Base-by-base conservation (phyloP, 2,113 vertebrate genomes). In the Zapornia atra region DNA sequence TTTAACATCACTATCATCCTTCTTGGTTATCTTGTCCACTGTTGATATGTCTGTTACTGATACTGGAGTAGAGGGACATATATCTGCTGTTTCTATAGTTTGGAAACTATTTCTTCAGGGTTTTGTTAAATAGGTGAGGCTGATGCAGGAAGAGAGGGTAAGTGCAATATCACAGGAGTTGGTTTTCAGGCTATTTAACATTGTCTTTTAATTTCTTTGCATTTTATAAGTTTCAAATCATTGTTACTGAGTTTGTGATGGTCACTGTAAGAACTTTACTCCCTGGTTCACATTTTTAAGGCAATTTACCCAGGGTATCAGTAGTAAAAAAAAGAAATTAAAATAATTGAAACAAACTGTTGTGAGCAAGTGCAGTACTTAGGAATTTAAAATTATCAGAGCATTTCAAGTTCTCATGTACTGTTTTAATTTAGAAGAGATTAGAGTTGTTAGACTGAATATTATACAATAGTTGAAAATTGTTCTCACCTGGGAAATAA, bases 361-460 rank as follows among this genome's bases (percentile, higher is more conserved):
- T 80, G 46, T 46, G 42, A 92, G 54, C 59, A 81, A 54, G 20
- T 75, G 38, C 53, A 81, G 36, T 70, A 22, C 18, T 24, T 65
- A 86, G 70, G 50, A 88, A 89, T 86, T 93, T 91, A 38, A 71
- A 91, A 84, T 88, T 83, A 86, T 40, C 65, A 68, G 57, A 86
- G 61, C 54, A 75, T 91, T 96, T 90, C 75, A 93, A 92, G n/a
- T 11, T 80, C 40, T 90, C 42, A 21, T 69, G 60, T 59, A 72
- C 33, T 78, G 31, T 84, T 93, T 85, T 79, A 91, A 92, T 96
- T 84, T 82, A 88, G 57, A 88, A 91, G 38, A 84, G 15, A 72
- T 94, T 56, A 79, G 50, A 89, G 40, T 60, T 84, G 44, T 86
- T 94, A 72, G 40, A 65, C 69, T 91, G 36, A 77, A 54, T 91